Conservation (phyloP, 2,113 vertebrate genomes). For the Tetrax tetrax region DNA sequence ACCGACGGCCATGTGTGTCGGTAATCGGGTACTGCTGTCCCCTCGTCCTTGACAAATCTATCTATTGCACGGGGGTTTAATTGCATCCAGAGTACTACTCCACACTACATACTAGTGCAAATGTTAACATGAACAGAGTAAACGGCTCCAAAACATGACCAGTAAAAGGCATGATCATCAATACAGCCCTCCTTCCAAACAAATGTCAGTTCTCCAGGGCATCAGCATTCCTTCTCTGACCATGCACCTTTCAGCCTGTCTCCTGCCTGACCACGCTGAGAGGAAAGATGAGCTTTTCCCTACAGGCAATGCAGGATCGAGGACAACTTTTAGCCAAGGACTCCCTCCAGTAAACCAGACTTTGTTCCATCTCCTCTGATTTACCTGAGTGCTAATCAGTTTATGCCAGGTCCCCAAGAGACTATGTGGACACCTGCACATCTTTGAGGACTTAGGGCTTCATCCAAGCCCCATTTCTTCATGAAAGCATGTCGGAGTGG, state of each 20-base stretch:
- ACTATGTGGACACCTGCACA: neutral
- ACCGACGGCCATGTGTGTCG: slow-evolving; percentile 11
- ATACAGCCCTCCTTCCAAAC: neutral
- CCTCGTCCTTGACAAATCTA: neutral
- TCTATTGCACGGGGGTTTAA: neutral
- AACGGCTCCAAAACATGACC: neutral
- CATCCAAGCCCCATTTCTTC: neutral
- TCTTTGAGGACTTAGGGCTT: neutral
- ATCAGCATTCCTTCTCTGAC: neutral
- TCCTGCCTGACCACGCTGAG: neutral
- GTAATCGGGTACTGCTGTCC: neutral
- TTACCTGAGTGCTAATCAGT: neutral
- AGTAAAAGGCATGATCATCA: neutral
- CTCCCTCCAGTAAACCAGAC: neutral
- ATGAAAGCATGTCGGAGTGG: neutral
- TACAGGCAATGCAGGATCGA: neutral
- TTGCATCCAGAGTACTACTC: neutral
- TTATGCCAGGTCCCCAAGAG: neutral
- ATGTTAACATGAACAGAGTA: neutral
- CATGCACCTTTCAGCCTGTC: neutral
- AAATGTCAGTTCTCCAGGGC: neutral
- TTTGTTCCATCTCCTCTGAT: neutral
- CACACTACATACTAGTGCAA: neutral
- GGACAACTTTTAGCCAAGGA: neutral
- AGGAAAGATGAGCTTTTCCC: neutral